Percentiles rank a stretch among this genome's conserved stretches.
Conservation (phyloP, 37 sponge, comb jelly and placozoan species). For the Amphimedon queenslandica region DNA sequence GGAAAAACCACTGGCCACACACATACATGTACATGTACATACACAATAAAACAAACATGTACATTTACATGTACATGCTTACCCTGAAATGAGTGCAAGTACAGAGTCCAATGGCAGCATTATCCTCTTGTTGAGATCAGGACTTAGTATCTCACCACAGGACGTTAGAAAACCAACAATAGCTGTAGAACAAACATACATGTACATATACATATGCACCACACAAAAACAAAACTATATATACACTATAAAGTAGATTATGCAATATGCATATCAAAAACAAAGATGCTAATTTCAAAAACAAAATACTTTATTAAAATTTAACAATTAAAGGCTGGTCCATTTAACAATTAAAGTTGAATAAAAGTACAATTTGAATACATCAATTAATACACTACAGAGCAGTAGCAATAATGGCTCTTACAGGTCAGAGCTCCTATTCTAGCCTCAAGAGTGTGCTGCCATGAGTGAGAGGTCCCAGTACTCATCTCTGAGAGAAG, state of each 20-base stretch:
- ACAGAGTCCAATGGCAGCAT: constrained; percentile 83
- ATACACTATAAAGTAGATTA: background rate
- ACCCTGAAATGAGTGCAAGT: constrained; percentile 71
- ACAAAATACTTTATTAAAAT: no score
- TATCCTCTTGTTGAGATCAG: constrained; percentile 69
- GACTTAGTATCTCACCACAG: constrained; percentile 80
- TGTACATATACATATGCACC: no score
- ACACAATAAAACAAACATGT: constrained; percentile 2
- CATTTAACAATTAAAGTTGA: no score
- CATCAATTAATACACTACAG: no score
- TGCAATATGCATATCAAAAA: no score
- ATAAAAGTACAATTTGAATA: no score
- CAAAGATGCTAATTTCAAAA: background rate
- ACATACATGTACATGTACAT: constrained; percentile 6
- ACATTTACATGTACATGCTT: constrained; percentile 17
- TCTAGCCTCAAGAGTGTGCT: constrained; percentile 65
- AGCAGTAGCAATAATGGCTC: background rate
- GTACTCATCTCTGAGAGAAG: constrained; percentile 72
- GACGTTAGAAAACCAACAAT: constrained; percentile 74
- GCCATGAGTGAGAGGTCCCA: constrained; percentile 48
- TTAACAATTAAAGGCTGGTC: no score
- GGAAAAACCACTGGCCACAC: no score
- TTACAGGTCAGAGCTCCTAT: constrained; percentile 83
- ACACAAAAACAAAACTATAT: background rate
- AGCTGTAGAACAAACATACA: constrained; percentile 23